Percentiles rank a stretch among this genome's conserved stretches.
Evolutionary conservation across 2,888 invertebrate genomes (phyloP).

Genomic region (Stenodema calcarata): DNA sequence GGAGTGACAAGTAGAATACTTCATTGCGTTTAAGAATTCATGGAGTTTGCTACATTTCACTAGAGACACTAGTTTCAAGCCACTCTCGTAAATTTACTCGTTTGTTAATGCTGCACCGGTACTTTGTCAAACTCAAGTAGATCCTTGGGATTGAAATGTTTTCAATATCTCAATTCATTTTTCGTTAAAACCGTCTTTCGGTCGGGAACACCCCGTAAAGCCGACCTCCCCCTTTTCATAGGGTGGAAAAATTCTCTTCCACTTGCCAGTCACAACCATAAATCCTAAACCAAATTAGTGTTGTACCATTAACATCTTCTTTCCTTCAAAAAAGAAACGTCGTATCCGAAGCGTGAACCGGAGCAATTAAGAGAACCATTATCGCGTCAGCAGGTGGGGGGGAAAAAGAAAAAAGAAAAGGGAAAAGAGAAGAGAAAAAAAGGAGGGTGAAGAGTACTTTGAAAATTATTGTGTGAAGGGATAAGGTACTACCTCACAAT

Average conservation of each 20-base stretch:
- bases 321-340: not conserved
- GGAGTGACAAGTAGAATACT: no score
- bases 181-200: no score
- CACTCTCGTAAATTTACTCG: no score
- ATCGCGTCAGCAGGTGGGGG: not conserved
- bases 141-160: no score
- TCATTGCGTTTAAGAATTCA: no score
- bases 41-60: no score
- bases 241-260: not conserved
- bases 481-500: not conserved
- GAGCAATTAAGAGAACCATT: slow-evolving; percentile 21
- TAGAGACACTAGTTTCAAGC: no score
- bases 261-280: not conserved
- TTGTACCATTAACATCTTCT: not conserved
- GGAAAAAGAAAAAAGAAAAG: not conserved
- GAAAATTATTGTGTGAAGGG: not conserved
- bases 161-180: no score
- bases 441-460: not conserved
- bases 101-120: no score
- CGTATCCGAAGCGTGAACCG: not conserved
- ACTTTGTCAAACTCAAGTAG: no score
- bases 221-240: not conserved
- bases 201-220: no score
- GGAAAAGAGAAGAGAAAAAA: not conserved
- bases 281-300: not conserved